These are phyloP conservation scores for Syndactyla subalaris DNA, from an alignment of 2,797 vertebrate genomes.

Conservation along the genomic window DNA sequence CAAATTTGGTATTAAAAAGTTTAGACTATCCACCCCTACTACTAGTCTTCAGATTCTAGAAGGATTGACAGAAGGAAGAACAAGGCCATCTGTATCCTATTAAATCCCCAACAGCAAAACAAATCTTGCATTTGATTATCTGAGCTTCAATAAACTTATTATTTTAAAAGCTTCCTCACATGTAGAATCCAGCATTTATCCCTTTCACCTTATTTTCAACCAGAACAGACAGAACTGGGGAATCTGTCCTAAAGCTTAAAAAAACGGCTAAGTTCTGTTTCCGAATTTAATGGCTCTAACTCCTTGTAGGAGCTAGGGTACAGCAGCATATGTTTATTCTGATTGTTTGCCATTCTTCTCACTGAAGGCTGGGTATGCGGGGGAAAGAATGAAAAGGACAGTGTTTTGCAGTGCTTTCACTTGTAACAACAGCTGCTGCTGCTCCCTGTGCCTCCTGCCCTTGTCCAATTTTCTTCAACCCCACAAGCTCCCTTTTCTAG, in stretches of 20 bases:
- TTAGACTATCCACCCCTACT: not conserved
- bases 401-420: not conserved
- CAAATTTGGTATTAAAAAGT: not conserved
- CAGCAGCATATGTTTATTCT: not conserved
- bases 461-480: not conserved
- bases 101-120: not conserved
- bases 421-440: slow-evolving; percentile 32
- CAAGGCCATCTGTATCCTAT: not conserved
- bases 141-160: not conserved
- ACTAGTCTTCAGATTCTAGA: not conserved
- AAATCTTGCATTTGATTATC: not conserved
- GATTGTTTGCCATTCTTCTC: not conserved
- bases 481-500: not conserved
- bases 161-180: not conserved
- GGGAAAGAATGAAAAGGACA: slow-evolving; percentile 3
- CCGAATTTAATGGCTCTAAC: not conserved
- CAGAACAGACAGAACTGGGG: not conserved
- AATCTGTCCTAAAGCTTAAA: not conserved
- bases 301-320: not conserved
- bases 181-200: not conserved
- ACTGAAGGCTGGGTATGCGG: not conserved
- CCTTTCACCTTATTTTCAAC: not conserved
- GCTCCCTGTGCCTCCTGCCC: not conserved
- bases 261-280: not conserved
- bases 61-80: not conserved